Evolutionary conservation across 2,888 invertebrate genomes (phyloP), one percentile per base, ranked within the genome.

Genomic region (Meteorus cinctellus): DNA sequence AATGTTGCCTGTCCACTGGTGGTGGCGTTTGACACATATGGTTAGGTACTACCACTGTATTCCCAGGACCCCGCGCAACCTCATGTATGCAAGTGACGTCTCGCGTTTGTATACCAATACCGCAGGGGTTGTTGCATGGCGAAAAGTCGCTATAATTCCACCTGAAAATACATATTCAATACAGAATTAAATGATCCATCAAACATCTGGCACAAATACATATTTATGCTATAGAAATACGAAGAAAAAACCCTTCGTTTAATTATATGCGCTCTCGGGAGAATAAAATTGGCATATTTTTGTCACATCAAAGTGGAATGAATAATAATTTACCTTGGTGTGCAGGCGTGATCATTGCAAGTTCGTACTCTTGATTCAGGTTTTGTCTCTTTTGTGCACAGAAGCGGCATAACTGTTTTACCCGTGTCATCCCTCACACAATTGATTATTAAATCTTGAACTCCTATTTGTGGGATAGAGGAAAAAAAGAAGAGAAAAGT

Each of bases 321-420:
- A 51, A 51, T 75, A 36, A 72, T 72, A 65, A 45, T 82, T 85
- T 92, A 95, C 91, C 97, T 93, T 0, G 98, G 98, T 1, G 98
- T 98, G 87, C 99, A 99, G 0, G 98, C 96, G 78, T 96, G 95
- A 85, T 98, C 98, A 87, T 99, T 99, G 91, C 98, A 98, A 0
- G 96, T 96, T 84, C 96, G 91, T 45, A 96, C 96, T 78, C 97
- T 91, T 68, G 96, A 95, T 88, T 97, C 97, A 0, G 98, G 98
- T 86, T 96, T 96, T 0, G 95, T 94, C 82, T 96, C 94, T 0
- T 95, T 94, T 45, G 96, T 94, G 84, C 98, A 98, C 87, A 97
- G 92, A 86, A 95, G 95, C 0, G 96, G 96, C 6, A 95, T 96
- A 0, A 97, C 96, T 3, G 96, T 95, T 84, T 96, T 95, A 12